phyloP scores from a whole-genome alignment of 2,113 vertebrate species.

The Pipra filicauda region DNA sequence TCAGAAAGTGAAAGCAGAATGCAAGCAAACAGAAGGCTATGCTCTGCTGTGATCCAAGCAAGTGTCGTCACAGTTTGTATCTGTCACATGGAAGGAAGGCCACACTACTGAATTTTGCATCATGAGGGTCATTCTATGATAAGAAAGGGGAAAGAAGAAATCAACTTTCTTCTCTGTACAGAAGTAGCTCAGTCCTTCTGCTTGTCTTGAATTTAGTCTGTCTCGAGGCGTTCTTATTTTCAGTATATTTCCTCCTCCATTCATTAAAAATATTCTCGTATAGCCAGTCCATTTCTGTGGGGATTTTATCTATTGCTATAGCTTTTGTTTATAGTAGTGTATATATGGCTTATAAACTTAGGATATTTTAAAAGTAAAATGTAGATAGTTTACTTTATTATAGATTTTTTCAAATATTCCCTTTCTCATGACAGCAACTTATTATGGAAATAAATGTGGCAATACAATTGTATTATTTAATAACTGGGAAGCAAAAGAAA shows the following conservation, averaged over 20 bases:
- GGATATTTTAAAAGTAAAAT: neutral
- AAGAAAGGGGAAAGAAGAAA: neutral
- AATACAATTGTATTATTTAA: neutral
- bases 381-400: neutral
- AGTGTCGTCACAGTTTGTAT: neutral
- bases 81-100: neutral
- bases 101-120: neutral
- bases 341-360: neutral
- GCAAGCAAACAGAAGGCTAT: neutral
- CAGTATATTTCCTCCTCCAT: neutral
- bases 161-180: neutral
- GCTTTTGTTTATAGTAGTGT: neutral
- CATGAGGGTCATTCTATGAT: neutral
- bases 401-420: neutral
- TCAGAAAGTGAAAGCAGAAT: neutral
- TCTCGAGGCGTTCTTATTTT: neutral
- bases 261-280: neutral
- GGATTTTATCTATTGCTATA: neutral
- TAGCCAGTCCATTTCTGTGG: neutral
- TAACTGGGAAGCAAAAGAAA: neutral
- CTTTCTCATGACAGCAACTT: neutral
- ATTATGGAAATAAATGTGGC: neutral
- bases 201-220: neutral
- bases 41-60: neutral
- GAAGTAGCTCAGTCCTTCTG: neutral